Conservation (phyloP, 2,113 vertebrate genomes). For the Mesitornis unicolor region DNA sequence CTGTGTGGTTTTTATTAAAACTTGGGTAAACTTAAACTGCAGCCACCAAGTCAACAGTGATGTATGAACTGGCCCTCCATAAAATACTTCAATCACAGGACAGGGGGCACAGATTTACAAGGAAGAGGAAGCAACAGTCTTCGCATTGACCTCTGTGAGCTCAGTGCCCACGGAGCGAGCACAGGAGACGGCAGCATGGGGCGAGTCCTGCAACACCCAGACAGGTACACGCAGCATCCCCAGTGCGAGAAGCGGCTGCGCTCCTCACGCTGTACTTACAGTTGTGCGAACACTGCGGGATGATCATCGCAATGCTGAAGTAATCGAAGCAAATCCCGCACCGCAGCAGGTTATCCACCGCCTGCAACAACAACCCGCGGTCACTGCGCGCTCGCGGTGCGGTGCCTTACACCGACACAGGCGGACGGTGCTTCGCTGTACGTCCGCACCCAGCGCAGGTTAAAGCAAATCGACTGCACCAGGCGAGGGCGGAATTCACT, state of each 20-base stretch:
- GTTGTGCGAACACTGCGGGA: slow-evolving; percentile 93
- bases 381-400: neutral
- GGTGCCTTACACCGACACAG: too few relatives aligned
- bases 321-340: slow-evolving; percentile 96
- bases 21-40: neutral
- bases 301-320: slow-evolving; percentile 90
- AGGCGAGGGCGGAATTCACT: fast-evolving
- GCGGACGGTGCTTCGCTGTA: too few relatives aligned
- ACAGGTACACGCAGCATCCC: fast-evolving
- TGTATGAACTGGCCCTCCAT: fast-evolving
- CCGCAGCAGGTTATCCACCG: slow-evolving; percentile 83
- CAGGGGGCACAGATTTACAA: neutral
- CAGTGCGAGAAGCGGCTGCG: fast-evolving
- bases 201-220: fast-evolving
- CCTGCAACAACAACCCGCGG: slow-evolving; percentile 65
- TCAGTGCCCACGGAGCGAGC: fast-evolving
- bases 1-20: neutral
- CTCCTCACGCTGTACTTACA: slow-evolving; percentile 77
- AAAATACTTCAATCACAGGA: fast-evolving
- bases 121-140: neutral
- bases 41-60: neutral
- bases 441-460: fast-evolving
- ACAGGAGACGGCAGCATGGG: fast-evolving
- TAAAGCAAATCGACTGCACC: fast-evolving
- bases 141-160: fast-evolving